Evolutionary conservation across 1,140 invertebrate genomes (phyloP), one percentile per base, ranked within the genome.

Genomic region (Zaprionus capensis): DNA sequence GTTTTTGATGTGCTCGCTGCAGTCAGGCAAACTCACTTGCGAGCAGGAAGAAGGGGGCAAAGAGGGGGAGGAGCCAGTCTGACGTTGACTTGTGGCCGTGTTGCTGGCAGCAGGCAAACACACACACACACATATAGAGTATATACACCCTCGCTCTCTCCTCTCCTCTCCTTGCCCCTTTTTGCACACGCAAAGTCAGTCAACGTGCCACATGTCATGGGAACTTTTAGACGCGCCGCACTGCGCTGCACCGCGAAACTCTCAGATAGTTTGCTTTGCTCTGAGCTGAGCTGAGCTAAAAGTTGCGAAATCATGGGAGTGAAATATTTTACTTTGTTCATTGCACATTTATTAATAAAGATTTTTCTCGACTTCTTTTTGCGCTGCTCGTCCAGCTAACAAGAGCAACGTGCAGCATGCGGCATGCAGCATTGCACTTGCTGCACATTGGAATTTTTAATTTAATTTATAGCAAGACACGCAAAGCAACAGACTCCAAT

Each of bases 301-400:
- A 70, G 72, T 88, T 90, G 85, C 63, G 76, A 84, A 90, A 90
- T 81, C 85, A 88, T 88, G 85, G 81, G 84, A 88, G 84, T 81
- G 81, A 79, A 88, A 79, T 88, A 81, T 78, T 82, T 88, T 81
- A 88, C 85, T 90, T 90, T 90, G 81, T 80, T 90, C 72, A 74
- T 68, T 70, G 75, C 61, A 74, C 70, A 88, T 80, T 80, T 84
- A 90, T 90, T 90, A 90, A 90, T 85, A 90, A 79, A 76, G 75
- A 77, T 84, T 71, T 73, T 62, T 72, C 75, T 22, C 62, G 28
- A 56, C 44, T 70, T 69, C 51, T 56, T 34, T 31, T 31, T 31
- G 28, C 7, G 38, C 38, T 63, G 31, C 64, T 49, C 22, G 51
- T 55, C 28, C 28, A 28, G 53, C 26, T 14, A 34, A 34, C 31